Percentiles rank a stretch among this genome's conserved stretches.
Evolutionary conservation across 2,797 vertebrate genomes (phyloP).

Genomic region (Rhinatrema bivittatum): DNA sequence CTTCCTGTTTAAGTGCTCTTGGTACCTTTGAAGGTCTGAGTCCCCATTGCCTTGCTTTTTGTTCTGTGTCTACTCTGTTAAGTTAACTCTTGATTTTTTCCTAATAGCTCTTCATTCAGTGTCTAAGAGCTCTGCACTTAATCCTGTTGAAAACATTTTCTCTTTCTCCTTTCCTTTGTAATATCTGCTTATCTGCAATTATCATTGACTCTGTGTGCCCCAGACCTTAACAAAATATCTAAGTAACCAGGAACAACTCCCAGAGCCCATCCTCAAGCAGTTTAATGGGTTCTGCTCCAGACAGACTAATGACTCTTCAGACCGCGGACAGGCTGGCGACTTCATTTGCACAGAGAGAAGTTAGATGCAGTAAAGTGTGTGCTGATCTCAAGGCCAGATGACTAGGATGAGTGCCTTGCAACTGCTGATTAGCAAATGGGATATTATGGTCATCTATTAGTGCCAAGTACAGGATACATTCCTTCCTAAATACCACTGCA

Average conservation of each 20-base stretch:
- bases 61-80: no score
- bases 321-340: constrained; percentile 26
- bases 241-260: constrained; percentile 9
- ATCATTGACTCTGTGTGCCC: neutral
- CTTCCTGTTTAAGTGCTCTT: no score
- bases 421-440: no score
- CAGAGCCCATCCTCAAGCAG: constrained; percentile 9
- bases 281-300: constrained; percentile 28
- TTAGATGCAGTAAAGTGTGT: constrained; percentile 16
- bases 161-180: neutral
- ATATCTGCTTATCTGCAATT: constrained; percentile 2
- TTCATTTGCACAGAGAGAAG: constrained; percentile 17
- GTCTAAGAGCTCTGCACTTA: no score
- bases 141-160: neutral
- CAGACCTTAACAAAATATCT: constrained; percentile 6
- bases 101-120: no score
- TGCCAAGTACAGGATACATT: no score
- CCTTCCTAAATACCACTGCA: no score
- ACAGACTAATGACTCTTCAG: constrained; percentile 29
- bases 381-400: constrained; percentile 15
- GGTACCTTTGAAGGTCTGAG: no score
- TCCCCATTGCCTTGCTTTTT: no score
- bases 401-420: no score
- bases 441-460: no score
- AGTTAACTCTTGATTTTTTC: no score